Evolutionary conservation across 2,113 vertebrate species (phyloP).

Genomic region (Muntiacus reevesi): DNA sequence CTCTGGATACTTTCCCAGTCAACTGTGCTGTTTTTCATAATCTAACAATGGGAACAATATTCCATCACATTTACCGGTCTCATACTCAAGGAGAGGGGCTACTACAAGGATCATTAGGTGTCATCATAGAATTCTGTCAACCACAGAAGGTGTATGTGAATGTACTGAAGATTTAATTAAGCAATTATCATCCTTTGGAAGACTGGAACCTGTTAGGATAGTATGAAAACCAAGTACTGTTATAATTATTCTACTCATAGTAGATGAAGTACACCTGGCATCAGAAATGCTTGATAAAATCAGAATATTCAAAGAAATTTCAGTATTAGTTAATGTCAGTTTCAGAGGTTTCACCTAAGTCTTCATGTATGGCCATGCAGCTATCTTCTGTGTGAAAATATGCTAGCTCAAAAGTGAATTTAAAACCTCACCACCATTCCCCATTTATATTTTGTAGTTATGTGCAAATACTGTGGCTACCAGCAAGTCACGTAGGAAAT

Average conservation of each 20-base stretch:
- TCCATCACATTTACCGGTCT: neutral
- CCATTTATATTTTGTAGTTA: neutral
- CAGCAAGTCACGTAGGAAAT: neutral
- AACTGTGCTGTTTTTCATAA: neutral
- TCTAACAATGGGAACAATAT: neutral
- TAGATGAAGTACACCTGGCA: neutral
- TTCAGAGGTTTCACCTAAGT: neutral
- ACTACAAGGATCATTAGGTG: neutral
- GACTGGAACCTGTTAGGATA: neutral
- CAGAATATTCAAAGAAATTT: neutral
- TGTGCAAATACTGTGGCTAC: neutral
- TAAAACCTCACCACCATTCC: neutral
- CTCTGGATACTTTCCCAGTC: neutral
- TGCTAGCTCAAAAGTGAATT: neutral
- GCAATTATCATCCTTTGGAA: neutral
- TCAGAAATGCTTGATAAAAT: neutral
- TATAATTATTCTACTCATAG: neutral
- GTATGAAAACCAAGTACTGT: neutral
- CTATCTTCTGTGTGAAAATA: neutral
- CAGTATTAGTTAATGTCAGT: neutral
- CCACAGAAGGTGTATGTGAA: neutral
- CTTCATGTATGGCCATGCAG: neutral
- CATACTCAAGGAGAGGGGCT: neutral
- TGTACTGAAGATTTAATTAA: neutral
- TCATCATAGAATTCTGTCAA: neutral